These are phyloP conservation scores for Drosophila ezoana DNA, from an alignment of 2,888 invertebrate species.

Conservation along the genomic window DNA sequence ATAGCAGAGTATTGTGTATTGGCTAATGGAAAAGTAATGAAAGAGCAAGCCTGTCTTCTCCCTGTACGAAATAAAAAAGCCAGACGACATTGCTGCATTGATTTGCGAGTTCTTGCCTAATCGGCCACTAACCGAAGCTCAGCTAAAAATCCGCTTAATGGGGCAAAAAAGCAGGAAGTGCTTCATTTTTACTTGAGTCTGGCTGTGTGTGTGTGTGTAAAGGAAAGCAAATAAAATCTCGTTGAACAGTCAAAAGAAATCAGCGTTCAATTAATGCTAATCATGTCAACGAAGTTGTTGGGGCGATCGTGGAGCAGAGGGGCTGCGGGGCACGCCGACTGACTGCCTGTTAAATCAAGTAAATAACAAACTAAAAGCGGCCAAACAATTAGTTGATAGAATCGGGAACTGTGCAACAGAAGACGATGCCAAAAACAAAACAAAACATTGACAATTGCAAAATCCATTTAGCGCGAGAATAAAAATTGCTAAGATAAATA, in stretches of 20 bases:
- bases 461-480: conserved; percentile 43
- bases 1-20: no score
- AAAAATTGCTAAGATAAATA: neutral
- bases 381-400: conserved; percentile 61
- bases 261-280: conserved; percentile 74
- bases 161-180: conserved; percentile 10
- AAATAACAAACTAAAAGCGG: conserved; percentile 61
- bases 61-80: neutral
- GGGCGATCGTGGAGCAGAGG: neutral
- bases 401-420: conserved; percentile 12
- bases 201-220: neutral
- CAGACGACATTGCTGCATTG: conserved; percentile 21
- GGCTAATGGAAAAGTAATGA: no score
- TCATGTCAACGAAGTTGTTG: conserved; percentile 59
- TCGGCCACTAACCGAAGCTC: conserved; percentile 48
- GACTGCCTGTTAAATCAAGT: conserved; percentile 53
- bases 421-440: conserved; percentile 18
- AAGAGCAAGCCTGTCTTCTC: no score
- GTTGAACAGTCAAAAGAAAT: conserved; percentile 52
- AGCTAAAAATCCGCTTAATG: conserved; percentile 34
- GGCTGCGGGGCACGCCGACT: neutral
- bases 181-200: conserved; percentile 19
- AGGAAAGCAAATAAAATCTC: conserved; percentile 42
- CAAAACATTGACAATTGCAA: conserved; percentile 58
- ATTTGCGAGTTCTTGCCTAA: conserved; percentile 33